Evolutionary conservation across 53 echinoderm and acorn worm genomes (phyloP).

Genomic region (Actinopyga echinites): DNA sequence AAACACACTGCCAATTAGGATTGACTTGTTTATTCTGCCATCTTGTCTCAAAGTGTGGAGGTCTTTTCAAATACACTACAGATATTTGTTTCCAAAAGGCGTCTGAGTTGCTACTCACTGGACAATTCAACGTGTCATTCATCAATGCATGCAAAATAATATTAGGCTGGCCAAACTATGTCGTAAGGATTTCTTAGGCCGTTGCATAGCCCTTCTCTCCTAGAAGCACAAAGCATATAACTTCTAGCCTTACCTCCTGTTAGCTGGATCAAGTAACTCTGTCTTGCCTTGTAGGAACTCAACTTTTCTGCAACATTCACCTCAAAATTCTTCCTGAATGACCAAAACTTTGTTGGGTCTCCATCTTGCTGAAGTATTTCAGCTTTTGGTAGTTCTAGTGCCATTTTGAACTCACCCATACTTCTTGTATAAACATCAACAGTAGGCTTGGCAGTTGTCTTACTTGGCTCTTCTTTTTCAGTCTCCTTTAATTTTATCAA

Average conservation of each 20-base stretch:
- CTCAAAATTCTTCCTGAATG: slow-evolving; percentile 20
- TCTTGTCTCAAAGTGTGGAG: too few relatives aligned
- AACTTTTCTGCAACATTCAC: slow-evolving; percentile 32
- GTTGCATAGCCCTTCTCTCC: slow-evolving; percentile 5
- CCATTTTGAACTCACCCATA: neutral
- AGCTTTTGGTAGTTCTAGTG: slow-evolving; percentile 24
- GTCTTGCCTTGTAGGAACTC: neutral
- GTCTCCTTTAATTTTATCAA: neutral
- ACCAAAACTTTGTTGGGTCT: slow-evolving; percentile 18
- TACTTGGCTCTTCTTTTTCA: neutral
- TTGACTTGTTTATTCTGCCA: too few relatives aligned
- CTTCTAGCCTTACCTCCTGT: slow-evolving; percentile 29
- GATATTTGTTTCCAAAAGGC: slow-evolving; percentile 11
- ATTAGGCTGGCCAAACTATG: slow-evolving; percentile 17
- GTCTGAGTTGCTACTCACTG: neutral
- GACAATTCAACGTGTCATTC: slow-evolving; percentile 22
- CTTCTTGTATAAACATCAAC: too few relatives aligned
- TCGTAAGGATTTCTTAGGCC: slow-evolving; percentile 24
- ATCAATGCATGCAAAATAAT: slow-evolving; percentile 45
- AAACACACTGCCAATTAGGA: too few relatives aligned
- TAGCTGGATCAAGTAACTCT: slow-evolving; percentile 15
- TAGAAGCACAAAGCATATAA: slow-evolving; percentile 23
- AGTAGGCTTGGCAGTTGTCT: too few relatives aligned
- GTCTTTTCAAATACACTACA: too few relatives aligned
- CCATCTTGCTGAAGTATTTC: neutral